phyloP scores from a whole-genome alignment of 2,797 vertebrate species.

The Phrynocephalus vlangalii region DNA sequence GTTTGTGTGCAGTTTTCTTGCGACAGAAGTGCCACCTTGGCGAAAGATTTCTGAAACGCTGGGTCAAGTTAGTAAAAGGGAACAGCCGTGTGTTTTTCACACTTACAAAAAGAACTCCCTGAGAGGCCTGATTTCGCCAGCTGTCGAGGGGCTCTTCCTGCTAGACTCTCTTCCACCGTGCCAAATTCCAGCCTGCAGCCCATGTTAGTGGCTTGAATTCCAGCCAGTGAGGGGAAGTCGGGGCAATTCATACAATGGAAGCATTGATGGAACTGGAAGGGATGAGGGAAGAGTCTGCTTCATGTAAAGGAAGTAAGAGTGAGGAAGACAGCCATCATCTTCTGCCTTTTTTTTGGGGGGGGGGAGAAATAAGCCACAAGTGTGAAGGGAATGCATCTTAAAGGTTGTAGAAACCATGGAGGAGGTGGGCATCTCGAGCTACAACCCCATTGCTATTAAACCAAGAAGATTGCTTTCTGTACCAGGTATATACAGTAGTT shows the following conservation, averaged over 20 bases:
- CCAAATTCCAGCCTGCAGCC: constrained; percentile 1
- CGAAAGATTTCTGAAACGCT: neutral
- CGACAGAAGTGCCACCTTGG: neutral
- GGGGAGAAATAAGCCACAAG: neutral
- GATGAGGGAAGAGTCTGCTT: neutral
- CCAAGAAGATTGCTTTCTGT: too few species aligned
- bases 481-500: too few species aligned
- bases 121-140: neutral
- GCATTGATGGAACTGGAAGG: constrained; percentile 5
- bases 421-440: too few species aligned
- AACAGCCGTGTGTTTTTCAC: neutral
- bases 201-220: neutral
- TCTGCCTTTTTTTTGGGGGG: neutral
- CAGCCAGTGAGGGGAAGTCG: neutral
- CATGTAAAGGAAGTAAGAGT: neutral
- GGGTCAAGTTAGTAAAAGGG: neutral
- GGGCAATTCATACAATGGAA: constrained; percentile 6
- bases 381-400: neutral
- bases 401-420: neutral
- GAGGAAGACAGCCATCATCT: neutral
- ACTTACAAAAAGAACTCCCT: too few species aligned
- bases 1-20: neutral
- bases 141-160: neutral
- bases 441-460: too few species aligned
- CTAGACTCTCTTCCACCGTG: neutral